These are phyloP conservation scores for Halcyon badia DNA, from an alignment of 2,797 vertebrate species.

Conservation along the genomic window DNA sequence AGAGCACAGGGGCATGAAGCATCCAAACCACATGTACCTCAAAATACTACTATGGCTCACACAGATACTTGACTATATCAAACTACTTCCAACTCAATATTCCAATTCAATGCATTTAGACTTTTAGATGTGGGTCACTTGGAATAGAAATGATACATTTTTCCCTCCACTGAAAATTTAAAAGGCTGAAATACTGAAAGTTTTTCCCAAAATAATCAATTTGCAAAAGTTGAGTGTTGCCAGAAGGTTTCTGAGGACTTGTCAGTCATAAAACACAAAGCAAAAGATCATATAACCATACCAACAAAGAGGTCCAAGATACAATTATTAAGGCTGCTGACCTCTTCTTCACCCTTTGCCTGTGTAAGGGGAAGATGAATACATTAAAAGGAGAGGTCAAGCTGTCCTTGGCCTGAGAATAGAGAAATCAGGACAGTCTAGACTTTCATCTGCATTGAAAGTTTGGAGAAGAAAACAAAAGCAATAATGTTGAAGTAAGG, in stretches of 20 bases:
- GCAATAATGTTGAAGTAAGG: conserved; percentile 13
- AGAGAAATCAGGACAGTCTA: not conserved
- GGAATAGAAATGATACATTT: not conserved
- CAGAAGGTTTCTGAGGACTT: conserved; percentile 6
- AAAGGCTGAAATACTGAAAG: not conserved
- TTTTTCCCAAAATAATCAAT: not conserved
- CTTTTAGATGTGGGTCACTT: not conserved
- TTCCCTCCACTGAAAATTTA: not conserved
- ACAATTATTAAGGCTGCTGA: conserved; percentile 23
- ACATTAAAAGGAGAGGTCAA: conserved; percentile 26
- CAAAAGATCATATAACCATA: conserved; percentile 19
- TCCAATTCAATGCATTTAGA: not conserved
- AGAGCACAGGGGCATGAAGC: conserved; percentile 24
- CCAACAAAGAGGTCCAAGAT: conserved; percentile 29
- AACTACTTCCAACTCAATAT: not conserved
- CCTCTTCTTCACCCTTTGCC: conserved; percentile 29
- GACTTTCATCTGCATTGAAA: conserved; percentile 10
- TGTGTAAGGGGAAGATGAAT: not conserved
- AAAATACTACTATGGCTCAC: not conserved
- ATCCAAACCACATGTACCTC: conserved; percentile 44
- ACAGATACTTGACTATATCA: not conserved
- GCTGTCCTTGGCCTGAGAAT: conserved; percentile 14
- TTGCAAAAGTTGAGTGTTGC: not conserved
- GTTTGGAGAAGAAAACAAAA: not conserved
- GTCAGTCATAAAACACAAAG: conserved; percentile 47